These are phyloP conservation scores for Melanostigma gelatinosum DNA, from an alignment of 2,113 vertebrate species.

Conservation along the genomic window DNA sequence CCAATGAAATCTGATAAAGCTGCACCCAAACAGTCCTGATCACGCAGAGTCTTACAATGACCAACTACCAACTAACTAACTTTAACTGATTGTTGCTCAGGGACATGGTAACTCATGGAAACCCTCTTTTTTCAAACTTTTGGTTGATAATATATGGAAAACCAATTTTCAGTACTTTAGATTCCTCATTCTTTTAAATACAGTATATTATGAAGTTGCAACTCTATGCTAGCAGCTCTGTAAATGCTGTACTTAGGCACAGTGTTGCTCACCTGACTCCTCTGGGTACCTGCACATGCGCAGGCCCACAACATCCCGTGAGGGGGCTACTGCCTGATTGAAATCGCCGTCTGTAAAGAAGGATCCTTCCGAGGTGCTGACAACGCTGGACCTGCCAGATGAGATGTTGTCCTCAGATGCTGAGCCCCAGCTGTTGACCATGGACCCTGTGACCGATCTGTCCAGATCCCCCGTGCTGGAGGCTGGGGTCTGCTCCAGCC, in stretches of 20 bases:
- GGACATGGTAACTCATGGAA: not conserved
- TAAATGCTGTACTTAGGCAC: not conserved
- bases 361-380: slow-evolving; percentile 93
- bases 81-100: not conserved
- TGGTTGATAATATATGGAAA: too few relatives aligned
- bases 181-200: too few relatives aligned
- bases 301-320: slow-evolving; percentile 88
- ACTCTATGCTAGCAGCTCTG: not conserved
- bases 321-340: slow-evolving; percentile 89
- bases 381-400: slow-evolving; percentile 91
- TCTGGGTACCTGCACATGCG: slow-evolving; percentile 88
- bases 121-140: too few relatives aligned
- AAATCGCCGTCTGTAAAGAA: slow-evolving; percentile 97
- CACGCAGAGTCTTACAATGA: not conserved
- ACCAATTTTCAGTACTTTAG: too few relatives aligned
- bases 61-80: not conserved
- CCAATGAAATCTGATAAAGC: not conserved
- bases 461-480: slow-evolving; percentile 93
- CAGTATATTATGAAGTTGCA: too few relatives aligned
- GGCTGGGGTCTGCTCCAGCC: slow-evolving; percentile 92
- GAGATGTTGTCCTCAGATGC: slow-evolving; percentile 96
- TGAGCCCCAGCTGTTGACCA: slow-evolving; percentile 98
- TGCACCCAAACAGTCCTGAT: not conserved
- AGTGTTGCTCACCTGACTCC: slow-evolving; percentile 72
- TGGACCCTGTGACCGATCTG: slow-evolving; percentile 93